Conservation (phyloP, 2,113 vertebrate species). For the Pterophyllum scalare region DNA sequence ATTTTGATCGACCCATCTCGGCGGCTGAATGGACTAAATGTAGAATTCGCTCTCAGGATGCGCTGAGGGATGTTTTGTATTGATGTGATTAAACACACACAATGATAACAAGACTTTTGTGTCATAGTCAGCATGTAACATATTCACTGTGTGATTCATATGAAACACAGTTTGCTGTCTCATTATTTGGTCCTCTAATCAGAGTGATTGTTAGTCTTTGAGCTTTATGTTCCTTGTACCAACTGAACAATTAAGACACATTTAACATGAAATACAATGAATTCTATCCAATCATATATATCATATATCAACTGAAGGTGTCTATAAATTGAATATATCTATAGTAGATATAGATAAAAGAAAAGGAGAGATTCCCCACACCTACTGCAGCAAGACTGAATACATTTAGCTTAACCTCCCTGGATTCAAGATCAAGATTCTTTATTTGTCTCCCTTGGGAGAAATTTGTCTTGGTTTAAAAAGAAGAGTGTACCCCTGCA, state of each 20-base stretch:
- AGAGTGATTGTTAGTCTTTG: neutral
- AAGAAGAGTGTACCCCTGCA: too few species aligned
- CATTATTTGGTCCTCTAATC: neutral
- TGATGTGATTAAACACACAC: neutral
- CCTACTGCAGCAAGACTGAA: neutral
- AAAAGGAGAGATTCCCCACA: neutral
- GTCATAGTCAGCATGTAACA: neutral
- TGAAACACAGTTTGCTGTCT: neutral
- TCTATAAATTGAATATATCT: neutral
- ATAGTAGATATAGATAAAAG: neutral
- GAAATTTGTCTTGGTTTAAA: too few species aligned
- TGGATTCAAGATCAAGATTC: neutral
- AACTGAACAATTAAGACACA: too few species aligned
- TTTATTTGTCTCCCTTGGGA: too few species aligned
- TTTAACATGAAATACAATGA: too few species aligned
- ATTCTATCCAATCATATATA: too few species aligned
- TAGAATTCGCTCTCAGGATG: neutral
- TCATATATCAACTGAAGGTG: too few species aligned
- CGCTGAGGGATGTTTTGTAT: neutral
- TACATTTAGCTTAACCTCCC: neutral
- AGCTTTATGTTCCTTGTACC: too few species aligned
- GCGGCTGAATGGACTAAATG: constrained; percentile 1
- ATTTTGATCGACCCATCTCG: constrained; percentile 16
- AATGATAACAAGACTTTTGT: constrained; percentile 11
- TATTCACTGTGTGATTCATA: neutral